Evolutionary conservation across 2,113 vertebrate species (phyloP).

Genomic region (Ictidomys tridecemlineatus): DNA sequence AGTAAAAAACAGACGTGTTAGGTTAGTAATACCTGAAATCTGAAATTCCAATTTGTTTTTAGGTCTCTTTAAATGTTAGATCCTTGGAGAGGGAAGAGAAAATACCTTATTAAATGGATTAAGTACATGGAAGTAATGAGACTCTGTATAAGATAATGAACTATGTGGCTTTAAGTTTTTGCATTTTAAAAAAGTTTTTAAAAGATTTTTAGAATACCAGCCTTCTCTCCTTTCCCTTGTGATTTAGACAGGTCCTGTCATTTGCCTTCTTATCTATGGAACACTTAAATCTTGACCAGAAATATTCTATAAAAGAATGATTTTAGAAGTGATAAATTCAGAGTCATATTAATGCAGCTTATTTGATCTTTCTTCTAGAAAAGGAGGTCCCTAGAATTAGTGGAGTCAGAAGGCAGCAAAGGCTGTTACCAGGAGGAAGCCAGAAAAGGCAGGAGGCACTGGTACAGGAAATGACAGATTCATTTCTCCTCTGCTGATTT

Average conservation of each 20-base stretch:
- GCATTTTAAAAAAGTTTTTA: background rate
- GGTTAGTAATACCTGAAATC: background rate
- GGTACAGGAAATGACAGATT: background rate
- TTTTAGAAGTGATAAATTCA: background rate
- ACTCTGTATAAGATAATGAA: background rate
- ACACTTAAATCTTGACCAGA: background rate
- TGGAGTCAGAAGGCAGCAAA: background rate
- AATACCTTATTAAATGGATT: background rate
- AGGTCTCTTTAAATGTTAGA: background rate
- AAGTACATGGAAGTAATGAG: background rate
- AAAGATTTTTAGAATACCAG: background rate
- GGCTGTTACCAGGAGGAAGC: background rate
- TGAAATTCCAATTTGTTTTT: background rate
- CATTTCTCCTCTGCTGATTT: background rate
- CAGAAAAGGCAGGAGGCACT: background rate
- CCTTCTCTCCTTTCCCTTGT: background rate
- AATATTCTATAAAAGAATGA: background rate
- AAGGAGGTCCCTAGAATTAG: background rate
- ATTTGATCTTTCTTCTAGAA: slow-evolving; percentile 8
- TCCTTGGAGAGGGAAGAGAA: background rate
- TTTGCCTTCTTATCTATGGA: slow-evolving; percentile 12
- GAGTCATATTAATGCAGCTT: background rate
- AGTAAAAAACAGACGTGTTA: background rate
- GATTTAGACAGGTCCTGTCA: background rate
- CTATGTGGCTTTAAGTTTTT: background rate